A percentile compares a stretch with the other conserved stretches of the same genome.
Evolutionary conservation across 2,113 vertebrate genomes (phyloP).

Genomic region (Steatornis caripensis): DNA sequence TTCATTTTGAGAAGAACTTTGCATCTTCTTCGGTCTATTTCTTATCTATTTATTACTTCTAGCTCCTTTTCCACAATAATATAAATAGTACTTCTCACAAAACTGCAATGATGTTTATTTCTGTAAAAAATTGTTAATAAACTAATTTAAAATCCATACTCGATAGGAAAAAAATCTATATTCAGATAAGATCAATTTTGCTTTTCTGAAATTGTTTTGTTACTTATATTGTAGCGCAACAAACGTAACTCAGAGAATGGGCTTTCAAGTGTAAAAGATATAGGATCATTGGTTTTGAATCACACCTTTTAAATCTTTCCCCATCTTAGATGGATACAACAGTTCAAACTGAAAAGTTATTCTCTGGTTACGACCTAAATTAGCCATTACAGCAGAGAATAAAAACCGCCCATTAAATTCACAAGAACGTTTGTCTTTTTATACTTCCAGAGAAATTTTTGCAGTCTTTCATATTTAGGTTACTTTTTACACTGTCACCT

Average conservation of each 20-base stretch:
- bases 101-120: slow-evolving; percentile 47
- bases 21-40: not conserved
- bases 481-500: not conserved
- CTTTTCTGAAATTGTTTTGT: slow-evolving; percentile 73
- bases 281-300: slow-evolving; percentile 78
- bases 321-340: slow-evolving; percentile 30
- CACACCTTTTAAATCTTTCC: slow-evolving; percentile 65
- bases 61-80: not conserved
- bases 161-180: slow-evolving; percentile 66
- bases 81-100: slow-evolving; percentile 40
- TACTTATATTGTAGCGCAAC: slow-evolving; percentile 70
- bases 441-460: not conserved
- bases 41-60: not conserved
- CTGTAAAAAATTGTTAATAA: slow-evolving; percentile 61
- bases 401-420: not conserved
- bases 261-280: slow-evolving; percentile 78
- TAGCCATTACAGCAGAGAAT: not conserved
- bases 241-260: slow-evolving; percentile 74
- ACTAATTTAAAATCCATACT: slow-evolving; percentile 68
- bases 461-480: not conserved
- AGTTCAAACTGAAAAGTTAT: not conserved
- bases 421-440: not conserved
- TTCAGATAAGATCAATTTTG: slow-evolving; percentile 69
- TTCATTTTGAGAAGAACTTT: not conserved
- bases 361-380: slow-evolving; percentile 46